Evolutionary conservation across 2,113 vertebrate genomes (phyloP), one percentile per base, ranked within the genome.

Genomic region (Marmota flaviventris): DNA sequence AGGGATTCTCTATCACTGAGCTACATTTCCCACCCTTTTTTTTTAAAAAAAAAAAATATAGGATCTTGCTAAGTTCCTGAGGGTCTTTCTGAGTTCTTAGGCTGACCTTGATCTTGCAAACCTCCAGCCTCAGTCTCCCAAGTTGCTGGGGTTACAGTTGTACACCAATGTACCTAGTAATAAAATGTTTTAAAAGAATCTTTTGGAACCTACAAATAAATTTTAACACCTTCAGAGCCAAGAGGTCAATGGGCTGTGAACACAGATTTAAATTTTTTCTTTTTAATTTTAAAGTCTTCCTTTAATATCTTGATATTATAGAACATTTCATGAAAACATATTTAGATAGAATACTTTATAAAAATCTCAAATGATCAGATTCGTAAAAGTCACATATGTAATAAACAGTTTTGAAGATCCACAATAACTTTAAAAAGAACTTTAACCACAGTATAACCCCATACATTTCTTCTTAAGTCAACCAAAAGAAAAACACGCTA

Each of bases 271-370:
- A 82, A 20, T 0, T 1, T 6, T 22, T 8, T 48, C 53, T 77
- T 93, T 85, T 29, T 61, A 37, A 48, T 87, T 67, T 91, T 27
- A 18, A 85, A 92, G 48, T 95, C 37, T 93, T 87, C 93, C 51
- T 51, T 79, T 4, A 75, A 56, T 93, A 82, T 14, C 10, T 86
- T 89, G 39, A 4, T 58, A 81, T 86, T 91, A n/a, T 16, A 63
- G 42, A 82, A 91, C 20, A 88, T 45, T 87, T 85, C 37, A 73
- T 76, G 56, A 91, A 93, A 94, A 61, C 39, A 61, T 93, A n/a
- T 65, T 87, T 78, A 70, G 20, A 9, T 63, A 69, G 56, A 73
- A 32, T 11, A 93, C 39, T 90, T 65, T 65, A 22, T 0, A 56
- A 93, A 94, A 91, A 56, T 63, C 8, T 24, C 39, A 69, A 92